Base-by-base conservation (phyloP, 2,113 vertebrate species). In the Hemiscyllium ocellatum region DNA sequence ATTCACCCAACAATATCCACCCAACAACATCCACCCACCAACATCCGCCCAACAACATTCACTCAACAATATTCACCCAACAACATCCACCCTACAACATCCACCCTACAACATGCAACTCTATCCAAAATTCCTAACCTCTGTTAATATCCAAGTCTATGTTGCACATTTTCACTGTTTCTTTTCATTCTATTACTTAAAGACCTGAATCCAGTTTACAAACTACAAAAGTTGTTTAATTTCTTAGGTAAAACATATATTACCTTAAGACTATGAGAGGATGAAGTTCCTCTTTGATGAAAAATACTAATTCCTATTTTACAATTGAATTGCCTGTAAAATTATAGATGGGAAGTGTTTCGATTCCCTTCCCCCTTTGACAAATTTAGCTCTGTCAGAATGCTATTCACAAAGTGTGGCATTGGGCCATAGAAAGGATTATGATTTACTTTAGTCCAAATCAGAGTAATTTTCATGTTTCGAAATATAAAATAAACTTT, bases 401-500 rank as follows among this genome's bases (percentile, higher is more conserved):
- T 70, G 37, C 13, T 37, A 37, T 66, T 93, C 89, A 93, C 13
- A 37, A 66, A n/a, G 4, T 95, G 24, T 95, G 93, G 66, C 68
- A 47, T 24, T 29, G 37, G 37, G 66, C 93, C 68, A 70, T 15
- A 50, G 24, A 20, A 0, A 70, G 93, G 68, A 70, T 70, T 26
- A 70, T 26, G 68, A 61, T 17, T 3, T 76, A 20, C 29, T 12
- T 52, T 8, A 0, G 69, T 19, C 37, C 13, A 42, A 95, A 29
- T 72, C 69, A 52, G 68, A 42, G 33, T 95, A 95, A 33, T 70
- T 95, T 95, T 95, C 37, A 72, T 95, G 47, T 7, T 24, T 29
- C 33, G 50, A 15, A 72, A 52, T 3, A 95, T 29, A 95, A 95
- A 95, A 47, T 95, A 76, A 76, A 76, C 68, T 29, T 95, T 95